Evolutionary conservation across 2,113 vertebrate species (phyloP), one percentile per base, ranked within the genome.

Genomic region (Planiliza haematocheilus): DNA sequence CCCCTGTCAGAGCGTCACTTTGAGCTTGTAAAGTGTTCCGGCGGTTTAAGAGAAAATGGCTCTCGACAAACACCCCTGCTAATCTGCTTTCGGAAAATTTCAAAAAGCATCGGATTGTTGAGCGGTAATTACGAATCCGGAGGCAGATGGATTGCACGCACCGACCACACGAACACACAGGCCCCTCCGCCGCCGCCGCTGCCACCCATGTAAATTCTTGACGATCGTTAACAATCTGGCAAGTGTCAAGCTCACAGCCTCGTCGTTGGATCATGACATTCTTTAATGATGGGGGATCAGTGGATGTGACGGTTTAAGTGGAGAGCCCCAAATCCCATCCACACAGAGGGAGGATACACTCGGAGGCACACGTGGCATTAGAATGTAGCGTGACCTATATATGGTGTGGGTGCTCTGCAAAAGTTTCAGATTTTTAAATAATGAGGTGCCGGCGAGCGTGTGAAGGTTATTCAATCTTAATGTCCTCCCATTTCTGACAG

Each of bases 401-500:
- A 91, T 90, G 82, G 78, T 46, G 77, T 46, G 77, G 66, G 80
- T 74, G 79, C 79, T 82, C 81, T 0, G 89, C 42, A 85, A 83
- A 92, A 92, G 89, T 92, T 92, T 91, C 74, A 82, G 86, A 93
- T 92, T 91, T 92, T 92, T 91, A 91, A 92, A 91, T 93, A 94
- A 94, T 92, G 91, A 92, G 91, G 91, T 77, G 85, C 89, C 83
- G 75, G 87, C 84, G 90, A 90, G 81, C 84, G 83, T 90, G 91
- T 91, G 93, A 94, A 92, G 91, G 92, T 94, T 93, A 93, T 93
- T 93, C 91, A 94, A 92, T 94, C 92, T 94, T 94, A 94, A 94
- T 94, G 91, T 93, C 91, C 91, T 90, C 90, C 85, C 83, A 79
- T 92, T 92, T 90, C 92, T 92, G 91, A 92, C 89, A 89, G 90